A percentile compares a stretch with the other conserved stretches of the same genome.
Evolutionary conservation across 2,113 vertebrate genomes (phyloP).

Genomic region (Protomyctophum bolini): DNA sequence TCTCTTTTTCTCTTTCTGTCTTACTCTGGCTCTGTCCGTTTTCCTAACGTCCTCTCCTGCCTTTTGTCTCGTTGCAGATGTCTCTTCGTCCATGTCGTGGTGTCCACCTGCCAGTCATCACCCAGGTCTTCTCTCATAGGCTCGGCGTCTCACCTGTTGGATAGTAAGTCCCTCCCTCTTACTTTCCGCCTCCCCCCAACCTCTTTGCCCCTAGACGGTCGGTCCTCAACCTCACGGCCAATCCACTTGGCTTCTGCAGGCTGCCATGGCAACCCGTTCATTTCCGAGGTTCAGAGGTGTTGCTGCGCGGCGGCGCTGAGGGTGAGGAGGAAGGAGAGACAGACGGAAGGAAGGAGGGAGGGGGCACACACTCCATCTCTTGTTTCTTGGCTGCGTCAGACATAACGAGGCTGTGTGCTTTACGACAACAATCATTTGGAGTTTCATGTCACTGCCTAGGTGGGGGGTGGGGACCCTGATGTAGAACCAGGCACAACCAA

Average conservation of each 20-base stretch:
- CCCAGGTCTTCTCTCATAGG: not conserved
- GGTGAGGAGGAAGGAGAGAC: not conserved
- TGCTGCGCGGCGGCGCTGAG: slow-evolving; percentile 18
- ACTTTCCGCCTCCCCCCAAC: not conserved
- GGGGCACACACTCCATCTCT: not conserved
- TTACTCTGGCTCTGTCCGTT: not conserved
- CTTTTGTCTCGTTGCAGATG: slow-evolving; percentile 33
- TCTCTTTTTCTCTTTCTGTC: not conserved
- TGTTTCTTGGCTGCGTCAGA: not conserved
- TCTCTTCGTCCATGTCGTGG: not conserved
- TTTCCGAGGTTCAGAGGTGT: not conserved
- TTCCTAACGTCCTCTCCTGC: not conserved
- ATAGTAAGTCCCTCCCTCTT: not conserved
- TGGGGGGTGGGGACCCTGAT: too few relatives aligned
- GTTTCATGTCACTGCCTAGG: not conserved
- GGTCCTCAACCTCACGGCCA: not conserved
- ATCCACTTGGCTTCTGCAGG: slow-evolving; percentile 13
- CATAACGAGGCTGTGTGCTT: not conserved
- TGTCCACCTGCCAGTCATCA: not conserved
- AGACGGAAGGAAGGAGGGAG: not conserved
- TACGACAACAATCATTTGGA: not conserved
- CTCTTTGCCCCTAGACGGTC: not conserved
- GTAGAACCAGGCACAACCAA: not conserved
- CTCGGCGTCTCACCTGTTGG: too few relatives aligned
- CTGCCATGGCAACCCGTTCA: slow-evolving; percentile 28